These are phyloP conservation scores for rabbit (Oryctolagus cuniculus) DNA, from an alignment of 2,113 vertebrate genomes.

Conservation along the genomic window mOryCun1.1 NC_091438.1:34063501-34064000, in stretches of 20 bases:
- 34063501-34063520: accelerated
- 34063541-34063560: background rate
- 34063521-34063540: background rate
- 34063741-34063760: background rate
- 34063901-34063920: too few relatives aligned
- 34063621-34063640: background rate
- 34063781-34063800: background rate
- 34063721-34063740: background rate
- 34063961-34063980: too few relatives aligned
- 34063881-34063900: background rate
- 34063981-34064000: too few relatives aligned
- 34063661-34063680: background rate
- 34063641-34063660: background rate
- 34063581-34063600: background rate
- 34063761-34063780: accelerated
- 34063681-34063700: background rate
- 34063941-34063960: too few relatives aligned
- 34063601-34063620: background rate
- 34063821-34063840: too few relatives aligned
- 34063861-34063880: background rate
- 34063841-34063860: background rate
- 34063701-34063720: background rate
- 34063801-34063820: background rate
- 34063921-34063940: too few relatives aligned
- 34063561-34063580: accelerated